These are phyloP conservation scores for Beris morrisii DNA, from an alignment of 2,888 invertebrate species.

Conservation along the genomic window DNA sequence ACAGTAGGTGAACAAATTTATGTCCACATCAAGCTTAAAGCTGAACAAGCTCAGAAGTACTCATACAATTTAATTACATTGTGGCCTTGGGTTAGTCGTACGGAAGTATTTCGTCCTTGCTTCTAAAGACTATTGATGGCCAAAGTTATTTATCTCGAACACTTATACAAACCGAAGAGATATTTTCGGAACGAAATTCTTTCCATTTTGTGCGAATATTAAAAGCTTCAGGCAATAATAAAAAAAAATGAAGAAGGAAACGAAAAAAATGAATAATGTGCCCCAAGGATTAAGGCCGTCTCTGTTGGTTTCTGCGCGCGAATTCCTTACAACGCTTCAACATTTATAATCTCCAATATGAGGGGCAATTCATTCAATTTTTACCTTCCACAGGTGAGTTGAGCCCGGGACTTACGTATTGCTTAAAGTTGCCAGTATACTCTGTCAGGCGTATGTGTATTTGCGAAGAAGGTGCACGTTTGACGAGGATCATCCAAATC, in stretches of 20 bases:
- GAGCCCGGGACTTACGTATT: background rate
- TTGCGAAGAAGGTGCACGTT: constrained; percentile 12
- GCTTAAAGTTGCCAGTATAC: background rate
- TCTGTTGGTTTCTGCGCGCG: background rate
- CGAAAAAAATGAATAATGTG: background rate
- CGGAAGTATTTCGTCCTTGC: too few species aligned
- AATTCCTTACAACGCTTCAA: background rate
- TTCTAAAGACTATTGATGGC: too few species aligned
- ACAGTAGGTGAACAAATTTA: too few species aligned
- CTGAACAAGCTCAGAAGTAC: too few species aligned
- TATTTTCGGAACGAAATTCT: too few species aligned
- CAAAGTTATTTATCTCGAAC: too few species aligned
- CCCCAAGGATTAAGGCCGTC: background rate
- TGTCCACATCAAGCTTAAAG: too few species aligned
- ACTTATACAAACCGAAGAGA: too few species aligned
- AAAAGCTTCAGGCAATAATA: too few species aligned
- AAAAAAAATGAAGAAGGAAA: background rate
- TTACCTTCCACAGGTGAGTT: background rate
- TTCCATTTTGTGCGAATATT: too few species aligned
- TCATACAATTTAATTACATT: too few species aligned
- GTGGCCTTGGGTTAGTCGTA: too few species aligned
- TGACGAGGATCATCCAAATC: constrained; percentile 22
- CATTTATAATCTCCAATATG: background rate
- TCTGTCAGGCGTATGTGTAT: constrained; percentile 16
- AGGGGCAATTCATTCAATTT: constrained; percentile 13